Evolutionary conservation across 1,140 invertebrate genomes (phyloP).

Genomic region (Oedothorax gibbosus): DNA sequence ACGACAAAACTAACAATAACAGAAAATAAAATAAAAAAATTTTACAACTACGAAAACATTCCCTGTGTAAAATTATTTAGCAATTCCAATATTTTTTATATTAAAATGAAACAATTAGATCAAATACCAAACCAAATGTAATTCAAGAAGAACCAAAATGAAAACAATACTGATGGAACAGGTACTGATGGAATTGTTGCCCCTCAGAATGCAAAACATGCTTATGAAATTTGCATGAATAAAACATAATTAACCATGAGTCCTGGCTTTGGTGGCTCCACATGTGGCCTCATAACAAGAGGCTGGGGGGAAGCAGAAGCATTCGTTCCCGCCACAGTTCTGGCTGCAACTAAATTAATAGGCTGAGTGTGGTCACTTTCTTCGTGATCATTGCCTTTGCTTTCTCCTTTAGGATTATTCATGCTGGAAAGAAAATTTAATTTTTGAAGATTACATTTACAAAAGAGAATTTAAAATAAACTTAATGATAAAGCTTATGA

Average conservation of each 20-base stretch:
- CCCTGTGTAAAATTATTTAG: too few relatives aligned
- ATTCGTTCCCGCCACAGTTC: slow-evolving; percentile 25
- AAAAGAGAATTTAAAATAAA: not conserved
- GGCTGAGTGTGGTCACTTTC: slow-evolving; percentile 54
- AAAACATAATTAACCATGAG: slow-evolving; percentile 37
- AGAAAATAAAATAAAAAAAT: too few relatives aligned
- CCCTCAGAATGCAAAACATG: too few relatives aligned
- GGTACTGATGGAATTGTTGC: too few relatives aligned
- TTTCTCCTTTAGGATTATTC: slow-evolving; percentile 53
- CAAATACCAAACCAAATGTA: too few relatives aligned
- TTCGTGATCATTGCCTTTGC: slow-evolving; percentile 30
- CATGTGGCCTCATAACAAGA: slow-evolving; percentile 43
- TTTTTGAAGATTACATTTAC: not conserved
- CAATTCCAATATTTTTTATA: too few relatives aligned
- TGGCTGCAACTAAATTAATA: slow-evolving; percentile 55
- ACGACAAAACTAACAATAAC: too few relatives aligned
- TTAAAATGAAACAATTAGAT: too few relatives aligned
- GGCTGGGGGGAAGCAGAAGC: slow-evolving; percentile 27
- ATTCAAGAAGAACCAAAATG: too few relatives aligned
- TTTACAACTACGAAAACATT: too few relatives aligned
- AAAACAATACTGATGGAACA: too few relatives aligned
- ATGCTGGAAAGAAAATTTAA: slow-evolving; percentile 22
- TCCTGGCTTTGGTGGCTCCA: slow-evolving; percentile 44
- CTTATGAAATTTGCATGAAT: too few relatives aligned
- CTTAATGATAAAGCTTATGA: not conserved